These are phyloP conservation scores for Ranitomeya imitator DNA, from an alignment of 2,113 vertebrate species.

Conservation along the genomic window DNA sequence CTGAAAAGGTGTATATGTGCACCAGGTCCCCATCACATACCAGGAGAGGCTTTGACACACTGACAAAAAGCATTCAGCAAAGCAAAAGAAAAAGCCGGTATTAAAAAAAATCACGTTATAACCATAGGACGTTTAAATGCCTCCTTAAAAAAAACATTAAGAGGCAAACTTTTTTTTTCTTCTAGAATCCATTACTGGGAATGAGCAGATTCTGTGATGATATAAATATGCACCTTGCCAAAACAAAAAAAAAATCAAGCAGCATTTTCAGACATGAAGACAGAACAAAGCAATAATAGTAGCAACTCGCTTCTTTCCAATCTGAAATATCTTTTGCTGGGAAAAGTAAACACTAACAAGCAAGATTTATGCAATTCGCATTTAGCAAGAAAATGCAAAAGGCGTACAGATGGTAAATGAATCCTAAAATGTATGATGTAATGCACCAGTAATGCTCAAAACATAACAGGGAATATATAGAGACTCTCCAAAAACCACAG, in stretches of 20 bases:
- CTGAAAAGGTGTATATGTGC: constrained; percentile 94
- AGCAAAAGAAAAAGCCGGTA: constrained; percentile 60
- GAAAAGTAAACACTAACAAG: constrained; percentile 32
- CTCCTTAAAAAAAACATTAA: constrained; percentile 25
- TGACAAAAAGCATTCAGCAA: constrained; percentile 87
- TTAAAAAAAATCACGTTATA: constrained; percentile 23
- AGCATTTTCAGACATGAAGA: constrained; percentile 38
- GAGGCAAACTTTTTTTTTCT: constrained; percentile 14
- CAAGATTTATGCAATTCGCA: constrained; percentile 31
- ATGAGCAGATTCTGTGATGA: background rate
- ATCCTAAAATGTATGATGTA: constrained; percentile 26
- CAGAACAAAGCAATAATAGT: background rate
- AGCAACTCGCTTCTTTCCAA: constrained; percentile 7
- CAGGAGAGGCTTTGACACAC: constrained; percentile 91
- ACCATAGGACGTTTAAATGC: constrained; percentile 7
- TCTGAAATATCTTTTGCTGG: constrained; percentile 27
- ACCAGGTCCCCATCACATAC: constrained; percentile 94
- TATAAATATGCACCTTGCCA: constrained; percentile 38
- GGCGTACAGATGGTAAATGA: constrained; percentile 46
- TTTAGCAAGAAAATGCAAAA: background rate
- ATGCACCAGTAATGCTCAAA: background rate
- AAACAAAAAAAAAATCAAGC: background rate
- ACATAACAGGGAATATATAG: background rate
- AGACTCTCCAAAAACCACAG: background rate
- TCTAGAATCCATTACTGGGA: background rate